Evolutionary conservation across 1,140 invertebrate species (phyloP), one percentile per base, ranked within the genome.

Genomic region (Megalonaias nervosa): DNA sequence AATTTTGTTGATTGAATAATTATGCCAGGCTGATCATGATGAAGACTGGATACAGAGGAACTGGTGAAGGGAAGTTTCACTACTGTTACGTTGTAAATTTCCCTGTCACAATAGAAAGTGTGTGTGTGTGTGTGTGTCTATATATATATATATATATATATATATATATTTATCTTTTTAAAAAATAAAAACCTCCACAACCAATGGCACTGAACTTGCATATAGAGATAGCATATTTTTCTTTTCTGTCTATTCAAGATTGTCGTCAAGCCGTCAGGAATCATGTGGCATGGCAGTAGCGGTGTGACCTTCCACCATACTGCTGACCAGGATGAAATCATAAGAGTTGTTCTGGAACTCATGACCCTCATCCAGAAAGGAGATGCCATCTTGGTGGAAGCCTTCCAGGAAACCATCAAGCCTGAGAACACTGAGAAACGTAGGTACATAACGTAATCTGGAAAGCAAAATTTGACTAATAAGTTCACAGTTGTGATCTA

Each of bases 261-360:
- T 67, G 85, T 86, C 4, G 84, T 86, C 1, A 86, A 86, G 71
- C 85, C 85, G 3, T 86, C 81, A 0, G 83, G 85, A 67, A 56
- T 79, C 12, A 67, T 69, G 5, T 83, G 79, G 79, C 76, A 81
- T 62, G 82, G 81, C 0, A 82, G 85, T 67, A 64, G 81, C 14
- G 79, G 80, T 19, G 84, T 86, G 13, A 77, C 81, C 4, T 81
- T 77, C 60, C 82, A 86, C 55, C 55, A 67, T 48, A 59, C 23
- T 6, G 67, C 23, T 58, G 74, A 84, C 62, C 5, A 73, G 0
- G 65, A 65, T 12, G 57, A 56, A 5, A 71, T 86, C 13, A 31
- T 67, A 55, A 23, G 72, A 6, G 82, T 84, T 14, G 80, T 73
- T 38, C 55, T 77, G 26, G 58, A 74, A 26, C 67, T 86, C 0